Evolutionary conservation across 2,113 vertebrate species (phyloP).

Genomic region (Oreochromis aureus): DNA sequence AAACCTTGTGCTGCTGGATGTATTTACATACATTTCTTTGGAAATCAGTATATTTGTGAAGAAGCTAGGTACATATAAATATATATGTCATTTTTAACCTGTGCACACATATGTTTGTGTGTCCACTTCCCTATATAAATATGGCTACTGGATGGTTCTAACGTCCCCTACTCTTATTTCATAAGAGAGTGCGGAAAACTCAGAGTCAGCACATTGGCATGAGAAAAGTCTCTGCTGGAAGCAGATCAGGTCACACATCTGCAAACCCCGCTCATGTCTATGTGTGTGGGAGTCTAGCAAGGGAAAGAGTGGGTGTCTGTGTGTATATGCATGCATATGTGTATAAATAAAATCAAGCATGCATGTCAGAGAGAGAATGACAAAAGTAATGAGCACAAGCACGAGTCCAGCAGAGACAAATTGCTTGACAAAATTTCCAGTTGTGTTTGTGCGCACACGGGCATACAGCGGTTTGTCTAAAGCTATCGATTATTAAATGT

Average conservation of each 20-base stretch:
- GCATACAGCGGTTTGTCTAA: neutral
- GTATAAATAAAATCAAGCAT: neutral
- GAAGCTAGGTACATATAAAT: neutral
- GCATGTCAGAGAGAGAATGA: neutral
- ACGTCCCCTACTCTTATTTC: conserved; percentile 63
- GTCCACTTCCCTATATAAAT: conserved; percentile 24
- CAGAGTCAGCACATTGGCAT: conserved; percentile 68
- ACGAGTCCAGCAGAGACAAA: neutral
- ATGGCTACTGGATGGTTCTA: conserved; percentile 43
- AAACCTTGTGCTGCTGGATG: neutral
- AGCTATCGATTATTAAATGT: neutral
- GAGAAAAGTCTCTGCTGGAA: conserved; percentile 56
- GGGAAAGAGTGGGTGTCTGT: neutral
- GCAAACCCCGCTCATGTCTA: conserved; percentile 27
- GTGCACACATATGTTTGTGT: neutral
- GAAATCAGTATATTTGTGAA: neutral
- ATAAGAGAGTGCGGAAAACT: conserved; percentile 69
- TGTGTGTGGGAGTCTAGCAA: neutral
- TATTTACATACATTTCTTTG: neutral
- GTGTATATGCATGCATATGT: neutral
- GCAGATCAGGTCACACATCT: conserved; percentile 66
- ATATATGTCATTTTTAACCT: neutral
- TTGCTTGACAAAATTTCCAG: neutral
- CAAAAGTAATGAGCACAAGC: neutral
- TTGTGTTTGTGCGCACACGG: neutral